Evolutionary conservation across 2,113 vertebrate species (phyloP).

Genomic region (Rhinoptilus africanus): DNA sequence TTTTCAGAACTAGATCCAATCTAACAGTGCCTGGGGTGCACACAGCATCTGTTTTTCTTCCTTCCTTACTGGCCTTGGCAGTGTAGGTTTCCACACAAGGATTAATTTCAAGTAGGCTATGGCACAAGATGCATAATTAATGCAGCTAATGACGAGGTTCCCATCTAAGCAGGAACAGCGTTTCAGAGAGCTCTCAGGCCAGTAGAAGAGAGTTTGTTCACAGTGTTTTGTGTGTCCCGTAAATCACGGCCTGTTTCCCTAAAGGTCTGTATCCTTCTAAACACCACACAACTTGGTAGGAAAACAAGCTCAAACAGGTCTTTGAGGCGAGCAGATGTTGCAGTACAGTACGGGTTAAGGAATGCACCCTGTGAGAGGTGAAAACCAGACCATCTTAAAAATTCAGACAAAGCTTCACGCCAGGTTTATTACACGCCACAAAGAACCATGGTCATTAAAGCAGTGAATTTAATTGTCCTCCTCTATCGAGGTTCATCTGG

Average conservation of each 20-base stretch:
- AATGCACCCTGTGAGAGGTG: background rate
- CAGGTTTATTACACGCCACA: background rate
- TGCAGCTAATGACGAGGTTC: background rate
- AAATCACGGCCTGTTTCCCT: background rate
- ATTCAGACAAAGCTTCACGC: background rate
- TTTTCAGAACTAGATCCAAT: background rate
- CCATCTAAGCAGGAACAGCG: background rate
- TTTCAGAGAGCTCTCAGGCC: background rate
- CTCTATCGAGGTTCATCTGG: background rate
- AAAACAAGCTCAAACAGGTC: background rate
- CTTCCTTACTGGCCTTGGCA: background rate
- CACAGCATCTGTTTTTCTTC: background rate
- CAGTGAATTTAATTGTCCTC: background rate
- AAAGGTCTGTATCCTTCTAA: background rate
- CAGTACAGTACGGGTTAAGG: background rate
- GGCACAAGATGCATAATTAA: background rate
- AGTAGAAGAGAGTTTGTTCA: background rate
- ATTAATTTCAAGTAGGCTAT: background rate
- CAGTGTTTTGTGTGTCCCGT: background rate
- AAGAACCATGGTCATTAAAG: background rate
- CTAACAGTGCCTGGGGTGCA: background rate
- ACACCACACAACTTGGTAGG: fast-evolving
- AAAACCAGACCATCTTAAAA: background rate
- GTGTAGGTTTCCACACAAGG: background rate
- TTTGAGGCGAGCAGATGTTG: background rate